Evolutionary conservation across 2,797 vertebrate species (phyloP), one percentile per base, ranked within the genome.

Genomic region (Bradypodion ventrale): DNA sequence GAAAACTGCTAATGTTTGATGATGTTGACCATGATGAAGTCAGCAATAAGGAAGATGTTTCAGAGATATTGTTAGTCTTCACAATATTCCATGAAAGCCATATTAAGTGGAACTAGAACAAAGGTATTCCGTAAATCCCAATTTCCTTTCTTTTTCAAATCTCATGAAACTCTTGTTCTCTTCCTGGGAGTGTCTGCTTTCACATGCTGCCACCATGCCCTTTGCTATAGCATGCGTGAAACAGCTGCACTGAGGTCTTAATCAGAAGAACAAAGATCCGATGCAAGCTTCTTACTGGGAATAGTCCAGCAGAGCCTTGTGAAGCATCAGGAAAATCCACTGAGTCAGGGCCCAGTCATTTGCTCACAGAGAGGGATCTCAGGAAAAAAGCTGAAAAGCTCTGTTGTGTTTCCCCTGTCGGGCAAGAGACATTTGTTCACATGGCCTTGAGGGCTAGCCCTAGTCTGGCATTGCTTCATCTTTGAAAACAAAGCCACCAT

Each of bases 201-300:
- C 65, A 78, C 66, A 27, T 0, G 0, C 15, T 76, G 65, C 68
- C 7, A 1, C 1, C 0, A 44, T 78, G 75, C 60, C 69, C 75
- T 63, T 91, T 46, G 69, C 74, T 78, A 0, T 0, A 37, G 56
- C 27, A 56, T 79, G 21, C 0, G 0, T 25, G 60, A 75, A 75
- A 81, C 59, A 80, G 63, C 80, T 83, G 82, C 0, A 0, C 21
- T 82, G 65, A 40, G 52, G 13, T 75, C 35, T n/a, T 4, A 0
- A 60, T 15, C 0, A 0, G 0, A n/a, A n/a, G 62, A 89, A 69
- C 1, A 1, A 5, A 89, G 74, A 37, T 75, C 49, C 70, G 0
- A 74, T 6, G 49, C 70, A 7, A n/a, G 1, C 0, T 4, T 78
- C 19, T 44, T 52, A 82, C 27, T 6, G 0, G 3, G 19, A 60